Percentiles rank a stretch among this genome's conserved stretches.
These are phyloP conservation scores for Dinoponera quadriceps DNA, from an alignment of 1,140 invertebrate genomes.

Conservation along the genomic window DNA sequence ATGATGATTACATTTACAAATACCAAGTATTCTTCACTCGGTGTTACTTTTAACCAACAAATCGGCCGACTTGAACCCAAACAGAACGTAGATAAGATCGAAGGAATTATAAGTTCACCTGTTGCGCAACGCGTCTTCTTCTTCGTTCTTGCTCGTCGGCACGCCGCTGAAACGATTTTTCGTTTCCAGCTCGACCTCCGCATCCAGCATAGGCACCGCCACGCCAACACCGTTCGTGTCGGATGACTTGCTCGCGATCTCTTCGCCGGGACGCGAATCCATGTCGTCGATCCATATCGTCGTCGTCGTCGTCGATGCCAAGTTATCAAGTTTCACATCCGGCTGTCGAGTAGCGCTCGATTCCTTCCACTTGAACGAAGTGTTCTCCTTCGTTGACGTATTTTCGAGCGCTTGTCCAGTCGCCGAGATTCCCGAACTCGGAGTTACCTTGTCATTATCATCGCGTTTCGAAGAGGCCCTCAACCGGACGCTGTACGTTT, in stretches of 20 bases:
- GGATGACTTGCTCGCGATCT: constrained; percentile 64
- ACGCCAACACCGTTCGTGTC: constrained; percentile 74
- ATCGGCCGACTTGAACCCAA: too few species aligned
- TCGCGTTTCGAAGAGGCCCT: constrained; percentile 67
- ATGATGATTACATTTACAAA: too few species aligned
- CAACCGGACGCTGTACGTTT: constrained; percentile 79
- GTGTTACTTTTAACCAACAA: too few species aligned
- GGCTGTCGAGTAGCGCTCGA: not conserved
- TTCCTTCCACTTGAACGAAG: not conserved
- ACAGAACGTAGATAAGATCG: too few species aligned
- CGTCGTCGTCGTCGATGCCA: not conserved
- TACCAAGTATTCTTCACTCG: too few species aligned
- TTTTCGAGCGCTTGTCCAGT: not conserved
- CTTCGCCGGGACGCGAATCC: constrained; percentile 10
- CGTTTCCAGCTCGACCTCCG: constrained; percentile 79
- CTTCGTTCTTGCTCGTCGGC: constrained; percentile 58
- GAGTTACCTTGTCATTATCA: not conserved
- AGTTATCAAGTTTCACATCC: not conserved
- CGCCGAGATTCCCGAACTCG: not conserved
- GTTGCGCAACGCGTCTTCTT: constrained; percentile 55
- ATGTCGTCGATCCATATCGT: not conserved
- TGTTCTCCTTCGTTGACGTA: not conserved
- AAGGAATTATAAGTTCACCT: too few species aligned
- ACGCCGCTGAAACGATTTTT: constrained; percentile 78
- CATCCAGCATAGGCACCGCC: constrained; percentile 80